Conservation (phyloP, 2,888 invertebrate species). For the Lampropteryx suffumata region DNA sequence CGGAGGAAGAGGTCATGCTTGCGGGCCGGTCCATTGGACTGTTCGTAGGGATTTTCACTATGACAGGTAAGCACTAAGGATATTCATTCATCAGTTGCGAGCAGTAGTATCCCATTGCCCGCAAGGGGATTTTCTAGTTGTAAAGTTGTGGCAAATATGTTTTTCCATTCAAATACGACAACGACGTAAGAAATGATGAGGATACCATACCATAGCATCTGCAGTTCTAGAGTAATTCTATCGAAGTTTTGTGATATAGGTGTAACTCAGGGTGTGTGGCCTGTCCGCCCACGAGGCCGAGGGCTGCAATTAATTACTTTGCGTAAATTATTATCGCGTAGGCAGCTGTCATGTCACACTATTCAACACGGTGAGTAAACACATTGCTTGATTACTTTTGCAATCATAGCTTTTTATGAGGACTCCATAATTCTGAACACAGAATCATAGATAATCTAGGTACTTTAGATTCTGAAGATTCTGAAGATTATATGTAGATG, state of each 20-base stretch:
- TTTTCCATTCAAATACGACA: no score
- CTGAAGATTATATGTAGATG: no score
- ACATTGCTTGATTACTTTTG: constrained; percentile 11
- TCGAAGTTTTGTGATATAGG: no score
- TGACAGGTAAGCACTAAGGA: constrained; percentile 87
- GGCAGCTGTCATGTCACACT: constrained; percentile 6
- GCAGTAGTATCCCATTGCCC: no score
- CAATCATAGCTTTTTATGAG: not conserved
- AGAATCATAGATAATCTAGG: no score
- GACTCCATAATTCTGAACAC: not conserved
- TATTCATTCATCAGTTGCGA: not conserved
- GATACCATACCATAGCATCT: no score
- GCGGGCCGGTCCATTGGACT: constrained; percentile 98
- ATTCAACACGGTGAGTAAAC: not conserved
- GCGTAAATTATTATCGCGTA: constrained; percentile 10
- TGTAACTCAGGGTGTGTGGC: not conserved
- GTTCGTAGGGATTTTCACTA: constrained; percentile 99
- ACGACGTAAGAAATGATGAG: no score
- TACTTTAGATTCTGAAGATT: no score
- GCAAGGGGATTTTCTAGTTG: no score
- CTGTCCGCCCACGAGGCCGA: no score
- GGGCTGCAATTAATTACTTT: constrained; percentile 20
- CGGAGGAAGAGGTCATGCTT: constrained; percentile 99
- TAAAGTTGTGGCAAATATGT: no score
- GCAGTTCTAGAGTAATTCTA: no score